phyloP scores from a whole-genome alignment of 2,888 invertebrate species.

The Tridacna gigas region DNA sequence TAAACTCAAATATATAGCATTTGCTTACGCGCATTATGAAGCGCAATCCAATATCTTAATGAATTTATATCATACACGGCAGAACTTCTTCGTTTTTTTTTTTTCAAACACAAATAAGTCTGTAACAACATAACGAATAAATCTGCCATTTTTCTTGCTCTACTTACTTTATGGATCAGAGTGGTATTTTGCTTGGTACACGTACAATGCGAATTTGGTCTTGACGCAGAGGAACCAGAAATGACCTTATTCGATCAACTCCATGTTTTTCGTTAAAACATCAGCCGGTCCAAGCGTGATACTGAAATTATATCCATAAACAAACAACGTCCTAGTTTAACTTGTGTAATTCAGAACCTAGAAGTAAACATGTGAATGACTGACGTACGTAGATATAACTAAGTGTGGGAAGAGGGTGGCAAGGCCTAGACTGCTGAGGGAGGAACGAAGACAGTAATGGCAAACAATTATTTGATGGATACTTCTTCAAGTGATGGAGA shows the following conservation, averaged over 20 bases:
- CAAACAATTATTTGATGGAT: constrained; percentile 13
- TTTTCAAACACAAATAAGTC: too few relatives aligned
- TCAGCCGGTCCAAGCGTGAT: constrained; percentile 2
- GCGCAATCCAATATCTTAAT: too few relatives aligned
- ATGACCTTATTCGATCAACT: constrained; percentile 10
- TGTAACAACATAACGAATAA: neutral
- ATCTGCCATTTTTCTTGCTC: neutral
- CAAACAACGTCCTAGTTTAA: neutral
- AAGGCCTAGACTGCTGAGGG: too few relatives aligned
- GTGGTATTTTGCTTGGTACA: neutral
- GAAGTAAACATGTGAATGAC: neutral
- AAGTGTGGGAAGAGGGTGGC: neutral
- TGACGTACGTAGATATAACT: neutral
- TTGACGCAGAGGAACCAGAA: neutral
- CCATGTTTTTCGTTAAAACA: neutral
- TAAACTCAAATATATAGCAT: neutral
- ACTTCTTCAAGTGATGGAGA: constrained; percentile 64
- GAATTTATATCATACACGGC: too few relatives aligned
- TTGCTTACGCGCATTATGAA: too few relatives aligned
- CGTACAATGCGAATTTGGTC: neutral
- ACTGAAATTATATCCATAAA: neutral
- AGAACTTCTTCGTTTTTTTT: too few relatives aligned
- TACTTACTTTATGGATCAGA: neutral
- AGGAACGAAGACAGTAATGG: constrained; percentile 1
- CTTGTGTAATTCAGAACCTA: neutral